Base-by-base conservation (phyloP, 2,113 vertebrate genomes). In the Melanotaenia duboulayi region DNA sequence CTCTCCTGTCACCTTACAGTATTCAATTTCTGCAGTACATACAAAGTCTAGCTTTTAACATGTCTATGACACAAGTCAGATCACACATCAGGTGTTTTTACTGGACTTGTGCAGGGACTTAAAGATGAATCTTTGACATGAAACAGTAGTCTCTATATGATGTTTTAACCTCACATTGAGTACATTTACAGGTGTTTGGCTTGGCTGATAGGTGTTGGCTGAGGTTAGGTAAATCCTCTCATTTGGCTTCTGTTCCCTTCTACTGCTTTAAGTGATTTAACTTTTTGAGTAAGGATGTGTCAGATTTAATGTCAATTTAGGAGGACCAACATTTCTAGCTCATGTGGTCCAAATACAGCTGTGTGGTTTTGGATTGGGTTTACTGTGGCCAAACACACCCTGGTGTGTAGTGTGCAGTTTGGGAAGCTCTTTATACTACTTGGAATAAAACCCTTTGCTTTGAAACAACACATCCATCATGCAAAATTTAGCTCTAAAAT, bases 361-460 rank as follows among this genome's bases (percentile, higher is more conserved):
- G 58, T 80, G 83, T 73, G 87, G 89, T 83, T 90, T 88, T 78
- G 86, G 84, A 85, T 64, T 71, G 64, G 75, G 57, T 86, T 78
- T 80, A 66, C 74, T 79, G 74, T 32, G 71, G 82, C 76, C 64
- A 61, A 73, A 76, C 76, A 85, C 78, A 74, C 83, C 83, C 83
- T 37, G 54, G 74, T 76, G 84, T 56, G 73, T 52, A 42, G 64
- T 48, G 74, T 39, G 54, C 59, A 59, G 79, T 80, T 80, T 62
- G 67, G 75, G 75, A 85, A 83, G 80, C 68, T 76, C 76, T 84
- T 71, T 71, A 50, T 65, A 71, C 59, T 74, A 23, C 78, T 83
- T 77, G 73, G 71, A 73, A 72, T 82, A 81, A 68, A 83, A 80
- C 63, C 71, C 20, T 59, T 3, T 54, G 65, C 80, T 74, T 70